Base-by-base conservation (phyloP, 2,888 invertebrate genomes). In the Portevinia maculata region DNA sequence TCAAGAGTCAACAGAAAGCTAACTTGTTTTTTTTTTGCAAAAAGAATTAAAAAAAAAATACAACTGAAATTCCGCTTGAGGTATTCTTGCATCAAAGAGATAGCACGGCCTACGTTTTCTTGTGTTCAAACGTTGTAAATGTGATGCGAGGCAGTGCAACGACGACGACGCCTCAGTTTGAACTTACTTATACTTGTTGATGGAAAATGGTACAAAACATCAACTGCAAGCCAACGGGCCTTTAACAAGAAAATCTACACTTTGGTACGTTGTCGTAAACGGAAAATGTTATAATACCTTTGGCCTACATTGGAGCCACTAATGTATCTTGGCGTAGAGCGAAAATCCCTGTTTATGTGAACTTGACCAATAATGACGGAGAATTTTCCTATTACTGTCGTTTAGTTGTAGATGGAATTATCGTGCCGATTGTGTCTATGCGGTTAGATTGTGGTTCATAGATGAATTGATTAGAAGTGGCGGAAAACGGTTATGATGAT, bases 221-320 rank as follows among this genome's bases (percentile, higher is more conserved):
- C 46, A 59, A 75, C 57, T 64, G 59, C 64, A 52, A 67, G 37
- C 73, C 60, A 79, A 74, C 79, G 74, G 74, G 41, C 74, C 64
- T 30, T 21, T 52, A 64, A 50, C 60, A 64, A 60, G 69, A 79
- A 71, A 76, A 71, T 71, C 69, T 65, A 39, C 57, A 34, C 75
- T n/a, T 71, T 64, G 48, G 15, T 53, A 76, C 70, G 65, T 60
- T 76, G 76, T 83, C 83, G 50, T 83, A 78, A 83, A 67, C 55
- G 78, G 76, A 71, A 73, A 83, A 71, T 71, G 78, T 83, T 83
- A 76, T 76, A 76, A 83, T 83, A 83, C 78, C 65, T 83, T 83
- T 83, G 83, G 83, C 83, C 83, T 83, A 78, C 65, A 67, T 83
- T 71, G 60, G 41, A 67, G 30, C 48, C 71, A 65, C 65, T 60